These are phyloP conservation scores for Spodoptera exigua DNA, from an alignment of 2,888 invertebrate species.

Conservation along the genomic window DNA sequence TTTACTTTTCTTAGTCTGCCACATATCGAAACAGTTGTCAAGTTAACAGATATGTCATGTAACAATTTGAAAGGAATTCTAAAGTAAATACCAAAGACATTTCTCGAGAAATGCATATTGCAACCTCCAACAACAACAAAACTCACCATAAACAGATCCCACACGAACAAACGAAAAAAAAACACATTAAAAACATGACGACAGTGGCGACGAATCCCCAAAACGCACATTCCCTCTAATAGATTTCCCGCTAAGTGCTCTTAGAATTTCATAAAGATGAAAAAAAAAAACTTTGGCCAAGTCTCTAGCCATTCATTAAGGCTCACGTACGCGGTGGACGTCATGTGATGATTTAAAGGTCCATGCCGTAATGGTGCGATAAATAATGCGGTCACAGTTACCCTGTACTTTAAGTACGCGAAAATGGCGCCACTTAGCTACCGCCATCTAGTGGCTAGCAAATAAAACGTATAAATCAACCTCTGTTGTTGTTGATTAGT, in stretches of 20 bases:
- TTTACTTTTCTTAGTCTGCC: too few relatives aligned
- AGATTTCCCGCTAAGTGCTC: conserved; percentile 86
- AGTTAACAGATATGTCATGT: too few relatives aligned
- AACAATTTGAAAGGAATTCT: too few relatives aligned
- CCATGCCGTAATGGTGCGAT: conserved; percentile 87
- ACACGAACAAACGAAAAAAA: conserved; percentile 7
- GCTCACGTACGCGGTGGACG: conserved; percentile 79
- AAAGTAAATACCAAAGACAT: too few relatives aligned
- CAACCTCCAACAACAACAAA: background rate
- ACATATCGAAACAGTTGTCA: too few relatives aligned
- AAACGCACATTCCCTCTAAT: conserved; percentile 75
- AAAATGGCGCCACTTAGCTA: conserved; percentile 83
- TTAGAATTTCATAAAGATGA: conserved; percentile 84
- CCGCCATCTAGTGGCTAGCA: conserved; percentile 77
- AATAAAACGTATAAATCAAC: conserved; percentile 74
- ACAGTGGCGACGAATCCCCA: conserved; percentile 37
- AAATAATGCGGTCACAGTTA: conserved; percentile 86
- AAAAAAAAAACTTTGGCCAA: conserved; percentile 80
- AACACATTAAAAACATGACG: conserved; percentile 33
- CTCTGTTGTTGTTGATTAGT: conserved; percentile 69
- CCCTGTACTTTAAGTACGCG: conserved; percentile 75
- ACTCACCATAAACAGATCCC: conserved; percentile 7
- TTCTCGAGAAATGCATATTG: background rate
- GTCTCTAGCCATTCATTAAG: conserved; percentile 86
- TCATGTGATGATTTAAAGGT: conserved; percentile 89